Evolutionary conservation across 2,113 vertebrate genomes (phyloP), one percentile per base, ranked within the genome.

Genomic region (Geococcyx californianus): DNA sequence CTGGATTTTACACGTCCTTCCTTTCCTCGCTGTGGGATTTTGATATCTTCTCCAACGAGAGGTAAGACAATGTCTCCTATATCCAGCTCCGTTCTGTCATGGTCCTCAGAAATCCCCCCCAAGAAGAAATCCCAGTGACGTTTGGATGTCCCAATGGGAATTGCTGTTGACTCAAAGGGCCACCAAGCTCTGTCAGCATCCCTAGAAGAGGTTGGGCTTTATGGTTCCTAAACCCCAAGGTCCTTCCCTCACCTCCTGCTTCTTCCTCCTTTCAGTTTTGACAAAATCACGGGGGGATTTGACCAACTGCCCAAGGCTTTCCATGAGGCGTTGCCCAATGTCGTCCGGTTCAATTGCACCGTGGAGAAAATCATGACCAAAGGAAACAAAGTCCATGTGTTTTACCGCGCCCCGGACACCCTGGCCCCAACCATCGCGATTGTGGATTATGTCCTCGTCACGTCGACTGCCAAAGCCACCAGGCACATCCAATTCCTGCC

Each of bases 401-500:
- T 66, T 19, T 97, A 97, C 60, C 51, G 10, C 0, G 40, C 36
- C 1, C 47, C 69, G 0, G 52, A 70, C 67, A 87, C 87, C 0
- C 25, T 54, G 16, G 7, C 5, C 2, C 28, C 72, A 1, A 28
- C 3, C 1, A 0, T 0, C 0, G 0, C 97, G 4, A 97, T 93
- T 0, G 98, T 96, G 0, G 98, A 98, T 81, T 98, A 97, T 0
- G 97, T 88, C 54, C 96, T 99, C 0, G 96, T 99, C 68, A 98
- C 98, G 0, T 54, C 97, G 86, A 98, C 98, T 0, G 98, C 98
- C 83, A 99, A 98, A 75, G 98, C 99, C 16, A 84, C 98, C 10
- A 83, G 98, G 60, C 98, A 97, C 42, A 98, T 99, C 11, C 89
- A 95, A 4, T 99, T 99, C 94, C 52, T 79, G 60, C 99, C 98